These are phyloP conservation scores for Dione juno DNA, from an alignment of 2,888 invertebrate species.

Conservation along the genomic window DNA sequence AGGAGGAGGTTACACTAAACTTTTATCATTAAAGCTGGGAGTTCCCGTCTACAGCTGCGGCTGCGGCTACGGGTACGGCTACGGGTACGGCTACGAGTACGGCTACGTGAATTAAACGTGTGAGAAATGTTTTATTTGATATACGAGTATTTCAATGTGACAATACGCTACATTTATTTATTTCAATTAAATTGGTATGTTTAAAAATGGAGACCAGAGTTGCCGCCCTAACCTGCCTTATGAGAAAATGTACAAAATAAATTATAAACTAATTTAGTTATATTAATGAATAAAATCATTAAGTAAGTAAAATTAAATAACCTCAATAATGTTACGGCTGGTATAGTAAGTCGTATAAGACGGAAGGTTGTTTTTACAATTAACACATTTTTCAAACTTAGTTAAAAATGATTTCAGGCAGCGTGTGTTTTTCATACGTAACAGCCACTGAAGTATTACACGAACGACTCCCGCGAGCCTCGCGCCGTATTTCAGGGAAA, in stretches of 20 bases:
- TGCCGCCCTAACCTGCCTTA: no score
- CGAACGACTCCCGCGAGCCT: conserved; percentile 22
- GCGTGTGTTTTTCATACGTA: conserved; percentile 9
- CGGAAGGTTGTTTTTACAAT: no score
- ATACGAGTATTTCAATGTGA: background rate
- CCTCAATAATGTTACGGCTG: no score
- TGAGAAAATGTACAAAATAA: no score
- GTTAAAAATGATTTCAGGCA: background rate
- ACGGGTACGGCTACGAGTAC: background rate
- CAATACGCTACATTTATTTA: background rate
- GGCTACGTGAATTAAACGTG: conserved; percentile 2
- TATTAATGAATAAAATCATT: no score
- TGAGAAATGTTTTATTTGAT: background rate
- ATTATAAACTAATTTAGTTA: no score
- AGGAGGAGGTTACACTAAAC: conserved; percentile 20
- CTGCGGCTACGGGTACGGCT: background rate
- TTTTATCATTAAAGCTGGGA: conserved; percentile 17
- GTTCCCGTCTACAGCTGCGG: background rate
- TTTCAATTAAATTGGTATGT: background rate
- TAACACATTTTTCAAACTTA: background rate
- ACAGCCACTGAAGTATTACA: conserved; percentile 11
- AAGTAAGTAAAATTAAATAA: no score
- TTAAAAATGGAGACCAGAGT: no score
- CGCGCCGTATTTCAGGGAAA: conserved; percentile 18
- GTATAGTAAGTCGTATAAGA: no score